Base-by-base conservation (phyloP, 1,140 invertebrate species). In the Oncopodura yosiiana region DNA sequence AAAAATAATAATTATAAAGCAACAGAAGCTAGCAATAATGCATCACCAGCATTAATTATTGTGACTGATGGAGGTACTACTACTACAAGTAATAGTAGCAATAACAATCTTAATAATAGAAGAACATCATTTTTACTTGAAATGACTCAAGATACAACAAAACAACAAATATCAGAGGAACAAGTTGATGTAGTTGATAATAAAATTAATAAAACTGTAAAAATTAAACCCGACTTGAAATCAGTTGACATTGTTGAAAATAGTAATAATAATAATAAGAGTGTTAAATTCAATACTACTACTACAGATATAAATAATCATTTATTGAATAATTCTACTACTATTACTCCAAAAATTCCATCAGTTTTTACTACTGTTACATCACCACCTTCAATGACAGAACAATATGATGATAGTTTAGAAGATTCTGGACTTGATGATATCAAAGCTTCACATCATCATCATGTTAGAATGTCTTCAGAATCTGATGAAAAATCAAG, bases 341-440 rank as follows among this genome's bases (percentile, higher is more conserved):
- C n/a, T n/a, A n/a, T n/a, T n/a, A n/a, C n/a, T n/a, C n/a, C n/a
- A n/a, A n/a, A n/a, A n/a, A n/a, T n/a, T n/a, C n/a, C n/a, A n/a
- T n/a, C n/a, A n/a, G n/a, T 36, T 49, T 14, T 19, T 8, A 49
- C 46, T 12, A 38, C 32, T 6, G 9, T 34, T 37, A 2, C 32
- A 49, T 21, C 34, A 24, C 21, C 30, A 8, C 14, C 30, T 6
- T 34, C 30, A 34, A 8, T 14, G 24, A 2, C 24, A 14, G 5
- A 37, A 51, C 26, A 42, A 50, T 41, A 41, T 36, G 58, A 61
- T 37, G 62, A 64, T 30, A 58, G 56, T 39, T 48, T 64, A 27
- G 62, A 64, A 52, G 62, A 64, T 46, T 64, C 62, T 38, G 62
- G 62, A 4, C 27, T 64, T 11, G n/a, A n/a, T n/a, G 62, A 64